Evolutionary conservation across 2,888 invertebrate genomes (phyloP).

Genomic region (Trissolcus brochymenae): DNA sequence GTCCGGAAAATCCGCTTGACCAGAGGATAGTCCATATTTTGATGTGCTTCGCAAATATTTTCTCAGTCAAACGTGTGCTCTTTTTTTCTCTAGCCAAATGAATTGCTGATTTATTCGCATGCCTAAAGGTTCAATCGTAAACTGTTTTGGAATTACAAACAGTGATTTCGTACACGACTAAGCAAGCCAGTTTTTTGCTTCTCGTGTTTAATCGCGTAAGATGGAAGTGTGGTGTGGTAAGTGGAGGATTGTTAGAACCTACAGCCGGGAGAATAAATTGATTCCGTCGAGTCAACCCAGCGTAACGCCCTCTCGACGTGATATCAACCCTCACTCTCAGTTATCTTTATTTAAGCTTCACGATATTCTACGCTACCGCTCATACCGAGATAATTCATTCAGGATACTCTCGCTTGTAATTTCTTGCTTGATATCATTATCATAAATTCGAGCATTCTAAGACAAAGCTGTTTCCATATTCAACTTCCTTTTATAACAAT

Average conservation of each 20-base stretch:
- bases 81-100: background rate
- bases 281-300: constrained; percentile 76
- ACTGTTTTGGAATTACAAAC: constrained; percentile 14
- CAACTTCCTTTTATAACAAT: background rate
- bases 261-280: constrained; percentile 72
- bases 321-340: constrained; percentile 75
- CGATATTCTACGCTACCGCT: constrained; percentile 69
- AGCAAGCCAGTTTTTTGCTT: constrained; percentile 38
- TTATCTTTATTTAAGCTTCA: constrained; percentile 76
- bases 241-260: constrained; percentile 42
- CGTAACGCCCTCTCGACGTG: constrained; percentile 75
- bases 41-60: constrained; percentile 29
- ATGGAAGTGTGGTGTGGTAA: constrained; percentile 31
- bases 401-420: constrained; percentile 59
- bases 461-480: constrained; percentile 1
- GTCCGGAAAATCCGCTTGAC: constrained; percentile 55
- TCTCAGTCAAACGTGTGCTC: constrained; percentile 10
- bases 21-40: constrained; percentile 42
- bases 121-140: constrained; percentile 1
- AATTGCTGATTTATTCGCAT: constrained; percentile 13
- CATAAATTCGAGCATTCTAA: constrained; percentile 29
- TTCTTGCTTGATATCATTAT: constrained; percentile 50
- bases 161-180: constrained; percentile 35
- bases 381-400: constrained; percentile 67
- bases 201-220: constrained; percentile 34